phyloP scores from a whole-genome alignment of 30 jellyfish, hydroid and myxozoan species.

The Cassiopea xamachana region DNA sequence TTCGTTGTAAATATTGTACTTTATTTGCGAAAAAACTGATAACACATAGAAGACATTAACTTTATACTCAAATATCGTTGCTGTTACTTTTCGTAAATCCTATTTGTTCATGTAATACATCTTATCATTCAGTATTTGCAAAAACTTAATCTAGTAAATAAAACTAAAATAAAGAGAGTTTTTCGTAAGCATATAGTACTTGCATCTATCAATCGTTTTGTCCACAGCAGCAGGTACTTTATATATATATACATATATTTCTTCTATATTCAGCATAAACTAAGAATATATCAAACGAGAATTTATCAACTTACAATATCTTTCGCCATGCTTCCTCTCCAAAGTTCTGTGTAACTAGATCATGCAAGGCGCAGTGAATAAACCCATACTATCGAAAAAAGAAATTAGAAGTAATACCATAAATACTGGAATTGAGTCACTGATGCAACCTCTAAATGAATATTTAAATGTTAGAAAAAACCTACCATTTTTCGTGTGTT shows the following conservation, averaged over 20 bases:
- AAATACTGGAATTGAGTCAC: too few relatives aligned
- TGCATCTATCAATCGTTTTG: not conserved
- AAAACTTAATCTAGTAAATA: too few relatives aligned
- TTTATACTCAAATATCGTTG: too few relatives aligned
- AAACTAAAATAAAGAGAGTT: not conserved
- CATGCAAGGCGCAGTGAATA: conserved; percentile 80
- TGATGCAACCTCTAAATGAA: too few relatives aligned
- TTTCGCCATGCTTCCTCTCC: conserved; percentile 85
- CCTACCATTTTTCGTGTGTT: conserved; percentile 31
- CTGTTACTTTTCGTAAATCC: too few relatives aligned
- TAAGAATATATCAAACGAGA: not conserved
- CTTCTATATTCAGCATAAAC: not conserved
- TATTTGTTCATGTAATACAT: too few relatives aligned
- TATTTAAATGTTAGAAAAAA: too few relatives aligned
- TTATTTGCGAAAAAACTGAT: too few relatives aligned
- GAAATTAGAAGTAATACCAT: conserved; percentile 5
- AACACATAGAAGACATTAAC: too few relatives aligned
- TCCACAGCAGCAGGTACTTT: conserved; percentile 9
- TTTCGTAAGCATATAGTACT: not conserved
- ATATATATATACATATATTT: not conserved
- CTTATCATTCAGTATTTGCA: not conserved
- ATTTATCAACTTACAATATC: conserved; percentile 62
- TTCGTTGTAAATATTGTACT: too few relatives aligned
- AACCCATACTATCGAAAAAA: conserved; percentile 72
- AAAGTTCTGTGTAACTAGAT: conserved; percentile 60